Base-by-base conservation (phyloP, 2,888 invertebrate species). In the Leptopilina myrica region DNA sequence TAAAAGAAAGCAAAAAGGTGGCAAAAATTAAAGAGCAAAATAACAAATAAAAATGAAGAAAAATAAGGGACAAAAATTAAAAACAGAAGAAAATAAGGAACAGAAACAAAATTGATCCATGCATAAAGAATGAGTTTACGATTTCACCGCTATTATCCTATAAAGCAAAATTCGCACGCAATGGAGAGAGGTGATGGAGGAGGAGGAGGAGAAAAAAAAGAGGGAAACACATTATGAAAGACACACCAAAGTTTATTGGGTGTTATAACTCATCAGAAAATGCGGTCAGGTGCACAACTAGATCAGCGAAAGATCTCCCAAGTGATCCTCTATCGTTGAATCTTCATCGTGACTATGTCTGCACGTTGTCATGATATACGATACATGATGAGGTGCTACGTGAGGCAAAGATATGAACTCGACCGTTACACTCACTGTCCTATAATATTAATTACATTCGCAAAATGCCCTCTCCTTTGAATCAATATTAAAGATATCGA, bases 211-310 rank as follows among this genome's bases (percentile, higher is more conserved):
- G n/a, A 62, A 62, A 62, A 9, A 15, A 9, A 20, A 20, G 8
- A 62, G 33, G 33, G 20, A 15, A 20, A 3, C 59, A 20, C 62
- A 59, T 59, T 49, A 49, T 12, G 49, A 49, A 49, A 49, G 49
- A 12, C 49, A 49, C 49, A 49, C 59, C 80, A 80, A 85, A 85
- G 84, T 88, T 87, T 86, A 87, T 88, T 86, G 87, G 85, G 86
- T 85, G 76, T 84, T 85, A 85, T 89, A 88, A 88, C 85, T 89
- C 83, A 87, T 86, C 86, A 84, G 82, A 85, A 89, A 89, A 89
- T 87, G 87, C 89, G 89, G 89, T 90, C 89, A 90, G 89, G 89
- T 89, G 89, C 87, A 84, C 87, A 90, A 89, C 88, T 89, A 87
- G 88, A 89, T 89, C 89, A 88, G 79, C 83, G 84, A 77, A 15